A percentile compares a stretch with the other conserved stretches of the same genome.
These are phyloP conservation scores for Catocala nupta DNA, from an alignment of 2,888 invertebrate species.

Conservation along the genomic window DNA sequence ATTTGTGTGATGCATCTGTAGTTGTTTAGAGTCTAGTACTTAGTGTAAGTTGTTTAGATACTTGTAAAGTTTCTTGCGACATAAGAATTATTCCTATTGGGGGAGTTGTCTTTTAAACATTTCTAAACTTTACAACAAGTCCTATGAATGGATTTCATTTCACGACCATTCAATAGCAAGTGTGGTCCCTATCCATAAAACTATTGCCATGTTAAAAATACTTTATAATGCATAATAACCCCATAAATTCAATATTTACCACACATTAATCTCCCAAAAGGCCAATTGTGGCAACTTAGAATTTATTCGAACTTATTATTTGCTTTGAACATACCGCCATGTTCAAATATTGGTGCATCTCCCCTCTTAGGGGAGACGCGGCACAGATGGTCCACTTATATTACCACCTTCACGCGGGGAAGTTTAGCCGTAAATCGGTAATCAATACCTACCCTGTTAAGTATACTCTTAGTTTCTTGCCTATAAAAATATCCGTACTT, in stretches of 20 bases:
- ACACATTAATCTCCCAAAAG: constrained; percentile 42
- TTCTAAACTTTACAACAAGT: too few relatives aligned
- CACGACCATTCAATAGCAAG: too few relatives aligned
- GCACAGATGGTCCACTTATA: constrained; percentile 80
- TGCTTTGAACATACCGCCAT: constrained; percentile 46
- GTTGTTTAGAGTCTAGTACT: too few relatives aligned
- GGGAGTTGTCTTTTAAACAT: too few relatives aligned
- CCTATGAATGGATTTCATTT: too few relatives aligned
- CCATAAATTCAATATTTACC: constrained; percentile 42
- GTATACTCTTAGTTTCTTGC: constrained; percentile 7
- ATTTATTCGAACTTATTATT: constrained; percentile 50
- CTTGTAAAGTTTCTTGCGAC: too few relatives aligned
- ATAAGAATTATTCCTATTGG: too few relatives aligned
- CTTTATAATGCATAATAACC: constrained; percentile 26
- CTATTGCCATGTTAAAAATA: not conserved
- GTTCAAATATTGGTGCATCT: constrained; percentile 53
- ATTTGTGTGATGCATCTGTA: too few relatives aligned
- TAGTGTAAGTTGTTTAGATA: too few relatives aligned
- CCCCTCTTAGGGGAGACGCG: constrained; percentile 62
- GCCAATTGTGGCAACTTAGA: constrained; percentile 43
- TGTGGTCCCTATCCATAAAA: too few relatives aligned
- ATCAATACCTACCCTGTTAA: constrained; percentile 65
- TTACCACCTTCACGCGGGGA: constrained; percentile 73
- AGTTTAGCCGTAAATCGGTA: constrained; percentile 71
- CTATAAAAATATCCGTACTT: constrained; percentile 7